Percentiles rank a stretch among this genome's conserved stretches.
These are phyloP conservation scores for Drosophila mercatorum DNA, from an alignment of 2,888 invertebrate species.

Conservation along the genomic window DNA sequence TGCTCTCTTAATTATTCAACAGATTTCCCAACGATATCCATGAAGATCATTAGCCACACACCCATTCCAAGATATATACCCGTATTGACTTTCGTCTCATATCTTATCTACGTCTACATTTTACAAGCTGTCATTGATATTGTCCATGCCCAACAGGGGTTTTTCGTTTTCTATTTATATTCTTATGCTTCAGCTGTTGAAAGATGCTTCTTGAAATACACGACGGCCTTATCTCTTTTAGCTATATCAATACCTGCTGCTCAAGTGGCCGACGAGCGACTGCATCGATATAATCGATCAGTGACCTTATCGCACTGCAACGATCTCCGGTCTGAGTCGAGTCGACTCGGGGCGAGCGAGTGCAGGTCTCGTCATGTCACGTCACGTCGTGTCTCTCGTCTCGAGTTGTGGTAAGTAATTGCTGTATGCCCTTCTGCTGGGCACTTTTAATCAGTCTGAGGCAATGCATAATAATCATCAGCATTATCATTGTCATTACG, in stretches of 20 bases:
- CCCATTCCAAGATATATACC: not conserved
- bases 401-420: constrained; percentile 7
- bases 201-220: constrained; percentile 33
- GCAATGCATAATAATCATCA: constrained; percentile 62
- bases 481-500: constrained; percentile 45
- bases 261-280: constrained; percentile 22
- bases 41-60: constrained; percentile 1
- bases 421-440: constrained; percentile 31
- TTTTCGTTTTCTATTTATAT: constrained; percentile 1
- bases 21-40: not conserved
- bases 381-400: constrained; percentile 20
- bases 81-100: not conserved
- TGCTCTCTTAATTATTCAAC: not conserved
- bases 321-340: not conserved
- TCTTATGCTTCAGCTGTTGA: constrained; percentile 27
- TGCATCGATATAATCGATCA: constrained; percentile 42
- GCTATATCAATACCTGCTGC: constrained; percentile 41
- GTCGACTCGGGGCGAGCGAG: not conserved
- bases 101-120: constrained; percentile 24
- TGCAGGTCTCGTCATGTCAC: constrained; percentile 30
- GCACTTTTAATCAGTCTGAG: constrained; percentile 68
- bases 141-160: constrained; percentile 21
- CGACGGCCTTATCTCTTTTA: constrained; percentile 18
- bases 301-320: constrained; percentile 50
- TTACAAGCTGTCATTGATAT: constrained; percentile 46